Evolutionary conservation across 2,888 invertebrate genomes (phyloP), one percentile per base, ranked within the genome.

Genomic region (Amiota minor): DNA sequence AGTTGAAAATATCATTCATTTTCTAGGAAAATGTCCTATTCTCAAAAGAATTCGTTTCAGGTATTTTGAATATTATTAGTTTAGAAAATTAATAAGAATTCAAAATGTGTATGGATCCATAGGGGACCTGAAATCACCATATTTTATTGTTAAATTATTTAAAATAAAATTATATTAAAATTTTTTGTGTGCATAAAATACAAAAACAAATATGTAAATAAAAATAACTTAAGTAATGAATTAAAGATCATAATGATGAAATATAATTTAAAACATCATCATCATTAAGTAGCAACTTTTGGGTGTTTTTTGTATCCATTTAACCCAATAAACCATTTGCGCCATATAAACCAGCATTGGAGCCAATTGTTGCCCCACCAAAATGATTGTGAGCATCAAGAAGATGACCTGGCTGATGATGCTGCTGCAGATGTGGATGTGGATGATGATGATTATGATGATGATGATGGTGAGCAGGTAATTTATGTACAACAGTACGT

Each of bases 401-500:
- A 35, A 35, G 35, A 35, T 35, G 35, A 35, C 6, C 35, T 35
- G 35, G 35, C 6, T 35, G 35, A 35, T 45, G 55, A 50, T 16
- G 46, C 12, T 55, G 59, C 45, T 23, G 50, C 23, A 61, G 12
- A 35, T 35, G 35, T 8, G 35, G 35, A 35, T 35, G 35, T 35
- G 35, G 6, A 35, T 35, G 35, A 35, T 35, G 71, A 12, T 72
- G 65, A 11, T 78, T 74, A 3, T 75, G 77, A 4, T n/a, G n/a
- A 18, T 70, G 71, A 12, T 72, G 65, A 11, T 78, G 74, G 3
- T 75, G 77, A 4, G 77, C 71, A 1, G 76, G 79, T 70, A 88
- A 81, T 79, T 92, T 91, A 86, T 93, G 92, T 71, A 92, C 91
- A 76, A 93, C 91, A 78, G 92, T 92, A 82, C 92, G 92, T 78